phyloP scores from a whole-genome alignment of 2,113 vertebrate species.

The Engraulis encrasicolus region DNA sequence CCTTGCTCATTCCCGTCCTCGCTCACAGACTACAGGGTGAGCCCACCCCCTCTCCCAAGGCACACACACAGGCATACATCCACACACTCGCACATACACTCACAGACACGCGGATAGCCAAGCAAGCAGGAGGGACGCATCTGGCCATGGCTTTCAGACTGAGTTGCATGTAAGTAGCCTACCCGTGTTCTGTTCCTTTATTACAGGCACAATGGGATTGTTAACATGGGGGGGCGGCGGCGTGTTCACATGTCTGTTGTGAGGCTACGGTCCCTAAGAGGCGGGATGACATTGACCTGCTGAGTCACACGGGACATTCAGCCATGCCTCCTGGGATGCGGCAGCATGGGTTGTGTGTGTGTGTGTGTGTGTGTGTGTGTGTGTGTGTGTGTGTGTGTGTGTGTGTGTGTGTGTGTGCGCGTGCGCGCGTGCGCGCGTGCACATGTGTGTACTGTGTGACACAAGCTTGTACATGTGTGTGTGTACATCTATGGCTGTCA shows the following conservation, averaged over 20 bases:
- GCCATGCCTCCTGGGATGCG: constrained; percentile 42
- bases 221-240: neutral
- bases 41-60: constrained; percentile 56
- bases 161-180: constrained; percentile 79
- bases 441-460: constrained; percentile 21
- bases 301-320: constrained; percentile 63
- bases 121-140: constrained; percentile 38
- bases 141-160: constrained; percentile 75
- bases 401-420: constrained; percentile 32
- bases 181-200: neutral
- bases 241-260: neutral
- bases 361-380: constrained; percentile 41
- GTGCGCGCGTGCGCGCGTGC: no score
- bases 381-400: constrained; percentile 32
- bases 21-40: constrained; percentile 50
- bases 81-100: constrained; percentile 50
- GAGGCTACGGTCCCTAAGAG: neutral
- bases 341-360: constrained; percentile 27
- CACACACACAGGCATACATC: constrained; percentile 54
- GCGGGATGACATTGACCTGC: constrained; percentile 46
- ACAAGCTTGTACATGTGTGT: constrained; percentile 31
- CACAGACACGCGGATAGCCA: constrained; percentile 53
- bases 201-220: neutral
- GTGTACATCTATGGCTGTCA: constrained; percentile 41
- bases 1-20: neutral